phyloP scores from a whole-genome alignment of 2,888 invertebrate genomes.

The Harpalus rufipes region DNA sequence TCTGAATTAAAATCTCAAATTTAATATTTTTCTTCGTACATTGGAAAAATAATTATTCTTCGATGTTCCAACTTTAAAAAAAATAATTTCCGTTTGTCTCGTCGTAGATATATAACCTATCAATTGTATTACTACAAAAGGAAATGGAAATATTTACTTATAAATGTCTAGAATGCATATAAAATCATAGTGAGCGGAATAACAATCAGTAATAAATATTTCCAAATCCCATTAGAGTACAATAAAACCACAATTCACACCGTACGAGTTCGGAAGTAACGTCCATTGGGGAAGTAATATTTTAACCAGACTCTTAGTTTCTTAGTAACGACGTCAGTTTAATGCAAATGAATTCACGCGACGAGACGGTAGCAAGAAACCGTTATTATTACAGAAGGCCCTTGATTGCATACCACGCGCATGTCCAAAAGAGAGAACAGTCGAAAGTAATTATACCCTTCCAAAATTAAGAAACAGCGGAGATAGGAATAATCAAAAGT shows the following conservation, averaged over 20 bases:
- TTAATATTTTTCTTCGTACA: no score
- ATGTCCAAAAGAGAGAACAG: neutral
- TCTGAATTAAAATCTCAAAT: slow-evolving; percentile 26
- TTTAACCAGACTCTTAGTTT: slow-evolving; percentile 56
- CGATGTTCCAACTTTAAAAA: slow-evolving; percentile 1
- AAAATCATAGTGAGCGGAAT: slow-evolving; percentile 4
- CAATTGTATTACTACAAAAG: slow-evolving; percentile 28
- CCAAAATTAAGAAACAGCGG: slow-evolving; percentile 1
- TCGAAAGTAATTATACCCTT: neutral
- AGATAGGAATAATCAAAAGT: neutral
- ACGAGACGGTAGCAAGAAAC: slow-evolving; percentile 37
- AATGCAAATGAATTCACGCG: slow-evolving; percentile 60
- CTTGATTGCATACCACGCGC: slow-evolving; percentile 14
- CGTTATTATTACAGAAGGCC: slow-evolving; percentile 39
- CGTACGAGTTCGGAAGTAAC: slow-evolving; percentile 12
- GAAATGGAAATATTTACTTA: slow-evolving; percentile 32
- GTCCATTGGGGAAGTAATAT: slow-evolving; percentile 51
- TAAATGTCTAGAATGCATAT: neutral
- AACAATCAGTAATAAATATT: slow-evolving; percentile 33
- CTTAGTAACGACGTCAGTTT: slow-evolving; percentile 51
- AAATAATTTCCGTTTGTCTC: slow-evolving; percentile 37
- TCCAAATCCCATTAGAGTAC: slow-evolving; percentile 5
- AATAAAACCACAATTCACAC: slow-evolving; percentile 36
- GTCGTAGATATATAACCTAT: slow-evolving; percentile 21
- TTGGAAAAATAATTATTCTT: slow-evolving; percentile 6